Evolutionary conservation across 1,140 invertebrate genomes (phyloP).

Genomic region (Drosophila busckii): DNA sequence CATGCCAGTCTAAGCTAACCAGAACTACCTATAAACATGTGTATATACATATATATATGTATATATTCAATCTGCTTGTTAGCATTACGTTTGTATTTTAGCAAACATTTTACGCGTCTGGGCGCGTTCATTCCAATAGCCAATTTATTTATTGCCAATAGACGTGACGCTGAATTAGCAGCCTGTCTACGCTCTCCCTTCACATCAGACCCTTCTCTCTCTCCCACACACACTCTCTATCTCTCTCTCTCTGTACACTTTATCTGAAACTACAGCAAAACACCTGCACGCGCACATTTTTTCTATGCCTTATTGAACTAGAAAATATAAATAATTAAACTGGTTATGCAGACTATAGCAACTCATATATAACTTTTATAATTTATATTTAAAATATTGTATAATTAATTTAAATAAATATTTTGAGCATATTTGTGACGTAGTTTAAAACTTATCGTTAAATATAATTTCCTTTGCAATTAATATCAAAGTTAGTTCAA

Average conservation of each 20-base stretch:
- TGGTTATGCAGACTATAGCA: conserved; percentile 5
- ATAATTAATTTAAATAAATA: not conserved
- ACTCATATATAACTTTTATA: not conserved
- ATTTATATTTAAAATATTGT: not conserved
- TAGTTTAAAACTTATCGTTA: too few species aligned
- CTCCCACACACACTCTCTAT: not conserved
- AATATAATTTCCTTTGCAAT: too few species aligned
- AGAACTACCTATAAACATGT: conserved; percentile 9
- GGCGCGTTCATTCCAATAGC: conserved; percentile 7
- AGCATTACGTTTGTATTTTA: conserved; percentile 20
- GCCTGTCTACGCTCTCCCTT: not conserved
- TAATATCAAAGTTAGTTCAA: too few species aligned
- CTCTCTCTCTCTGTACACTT: not conserved
- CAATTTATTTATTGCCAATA: conserved; percentile 25
- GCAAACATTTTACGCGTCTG: conserved; percentile 28
- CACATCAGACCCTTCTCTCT: not conserved
- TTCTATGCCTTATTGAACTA: conserved; percentile 15
- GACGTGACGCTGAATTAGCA: conserved; percentile 26
- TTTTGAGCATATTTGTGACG: not conserved
- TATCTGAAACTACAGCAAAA: too few species aligned
- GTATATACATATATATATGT: not conserved
- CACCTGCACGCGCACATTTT: conserved; percentile 15
- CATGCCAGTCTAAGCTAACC: conserved; percentile 7
- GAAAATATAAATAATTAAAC: not conserved
- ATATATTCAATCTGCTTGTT: not conserved